Evolutionary conservation across 2,797 vertebrate genomes (phyloP).

Genomic region (Labeo calbasu): DNA sequence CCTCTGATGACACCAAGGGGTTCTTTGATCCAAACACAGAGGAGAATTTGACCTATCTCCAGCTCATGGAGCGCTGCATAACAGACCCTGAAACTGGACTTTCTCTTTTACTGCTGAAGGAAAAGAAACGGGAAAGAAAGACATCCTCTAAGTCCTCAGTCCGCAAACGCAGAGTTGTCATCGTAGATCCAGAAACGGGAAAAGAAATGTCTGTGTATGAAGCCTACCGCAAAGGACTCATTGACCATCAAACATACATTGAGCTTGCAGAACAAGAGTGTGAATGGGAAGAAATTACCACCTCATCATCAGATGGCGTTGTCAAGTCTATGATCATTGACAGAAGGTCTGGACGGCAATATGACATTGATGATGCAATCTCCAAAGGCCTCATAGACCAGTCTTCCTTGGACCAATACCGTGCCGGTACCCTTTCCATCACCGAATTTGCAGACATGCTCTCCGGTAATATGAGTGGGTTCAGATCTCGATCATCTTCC

Average conservation of each 20-base stretch:
- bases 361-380: conserved; percentile 95
- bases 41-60: conserved; percentile 96
- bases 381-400: conserved; percentile 90
- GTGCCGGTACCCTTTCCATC: conserved; percentile 92
- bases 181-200: conserved; percentile 94
- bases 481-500: conserved; percentile 90
- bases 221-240: conserved; percentile 96
- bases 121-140: conserved; percentile 95
- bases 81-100: conserved; percentile 89
- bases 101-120: conserved; percentile 89
- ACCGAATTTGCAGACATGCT: conserved; percentile 98
- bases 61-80: conserved; percentile 92
- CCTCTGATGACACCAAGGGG: conserved; percentile 95
- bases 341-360: conserved; percentile 92
- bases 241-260: conserved; percentile 96
- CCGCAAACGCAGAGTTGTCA: conserved; percentile 96
- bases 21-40: conserved; percentile 99
- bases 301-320: conserved; percentile 92
- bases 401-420: conserved; percentile 93
- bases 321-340: conserved; percentile 97
- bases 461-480: conserved; percentile 88
- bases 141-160: conserved; percentile 98
- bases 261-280: conserved; percentile 97
- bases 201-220: conserved; percentile 99
- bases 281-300: conserved; percentile 98